Conservation (phyloP, 1,140 invertebrate species). For the Lethrus apterus region DNA sequence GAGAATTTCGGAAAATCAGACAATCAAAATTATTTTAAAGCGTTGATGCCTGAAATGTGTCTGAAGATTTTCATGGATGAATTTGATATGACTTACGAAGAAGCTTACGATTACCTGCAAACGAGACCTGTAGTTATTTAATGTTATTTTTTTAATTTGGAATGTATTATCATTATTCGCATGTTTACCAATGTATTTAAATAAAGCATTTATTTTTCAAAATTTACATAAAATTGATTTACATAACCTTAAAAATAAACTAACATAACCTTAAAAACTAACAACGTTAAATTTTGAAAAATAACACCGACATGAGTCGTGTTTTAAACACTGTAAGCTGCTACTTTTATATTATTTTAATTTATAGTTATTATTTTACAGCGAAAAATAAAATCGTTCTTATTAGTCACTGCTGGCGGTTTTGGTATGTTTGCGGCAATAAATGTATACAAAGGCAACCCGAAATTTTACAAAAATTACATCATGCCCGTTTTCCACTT, state of each 20-base stretch:
- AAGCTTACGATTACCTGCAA: conserved; percentile 1
- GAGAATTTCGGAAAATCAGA: not conserved
- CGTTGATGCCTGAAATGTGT: conserved; percentile 3
- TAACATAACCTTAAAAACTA: no score
- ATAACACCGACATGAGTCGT: not conserved
- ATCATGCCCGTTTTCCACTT: conserved; percentile 61
- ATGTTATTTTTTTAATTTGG: no score
- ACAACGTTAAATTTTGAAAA: no score
- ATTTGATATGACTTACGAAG: conserved; percentile 7
- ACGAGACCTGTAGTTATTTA: not conserved
- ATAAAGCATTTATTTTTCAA: no score
- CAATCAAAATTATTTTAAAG: conserved; percentile 5
- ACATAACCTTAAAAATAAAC: no score
- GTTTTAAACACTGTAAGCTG: not conserved
- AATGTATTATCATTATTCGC: no score
- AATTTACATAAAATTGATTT: no score
- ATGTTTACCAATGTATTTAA: no score
- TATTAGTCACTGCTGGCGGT: conserved; percentile 23
- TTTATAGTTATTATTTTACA: conserved; percentile 16
- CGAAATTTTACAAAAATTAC: conserved; percentile 67
- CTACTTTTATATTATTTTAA: not conserved
- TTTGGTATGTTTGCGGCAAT: conserved; percentile 45
- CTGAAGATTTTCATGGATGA: conserved; percentile 7
- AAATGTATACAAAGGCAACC: conserved; percentile 61
- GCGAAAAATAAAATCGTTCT: conserved; percentile 30